Percentiles rank a stretch among this genome's conserved stretches.
Evolutionary conservation across 2,888 invertebrate genomes (phyloP).

Genomic region (Archips crataeganus): DNA sequence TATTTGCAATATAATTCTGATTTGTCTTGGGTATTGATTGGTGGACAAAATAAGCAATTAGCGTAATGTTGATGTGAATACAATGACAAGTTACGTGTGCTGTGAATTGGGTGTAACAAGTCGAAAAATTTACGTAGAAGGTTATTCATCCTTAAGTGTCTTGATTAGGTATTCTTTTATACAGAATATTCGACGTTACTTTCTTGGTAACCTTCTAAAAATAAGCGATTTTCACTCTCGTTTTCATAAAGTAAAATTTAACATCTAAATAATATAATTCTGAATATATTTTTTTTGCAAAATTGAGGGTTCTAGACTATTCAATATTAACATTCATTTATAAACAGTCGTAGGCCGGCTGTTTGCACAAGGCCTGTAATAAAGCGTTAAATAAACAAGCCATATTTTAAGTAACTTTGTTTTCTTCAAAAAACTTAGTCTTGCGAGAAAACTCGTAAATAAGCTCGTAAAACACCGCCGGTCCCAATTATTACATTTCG

Average conservation of each 20-base stretch:
- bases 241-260: neutral
- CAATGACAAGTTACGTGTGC: neutral
- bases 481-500: slow-evolving; percentile 73
- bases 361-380: slow-evolving; percentile 66
- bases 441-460: slow-evolving; percentile 70
- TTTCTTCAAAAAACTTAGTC: slow-evolving; percentile 64
- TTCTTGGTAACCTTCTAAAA: slow-evolving; percentile 3
- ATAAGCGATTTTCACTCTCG: neutral
- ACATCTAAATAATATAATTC: neutral
- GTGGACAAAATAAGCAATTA: neutral
- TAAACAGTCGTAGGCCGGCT: slow-evolving; percentile 36
- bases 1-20: slow-evolving; percentile 72
- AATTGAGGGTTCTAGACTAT: neutral
- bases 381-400: slow-evolving; percentile 62
- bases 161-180: neutral
- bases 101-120: neutral
- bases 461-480: slow-evolving; percentile 69
- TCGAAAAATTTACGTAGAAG: neutral
- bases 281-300: neutral
- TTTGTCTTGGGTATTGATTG: slow-evolving; percentile 27
- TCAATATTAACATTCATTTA: slow-evolving; percentile 11
- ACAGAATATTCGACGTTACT: neutral
- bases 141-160: neutral
- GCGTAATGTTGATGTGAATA: neutral
- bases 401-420: slow-evolving; percentile 66